Conservation (phyloP, 2,113 vertebrate species). For the Syrmaticus mikado region DNA sequence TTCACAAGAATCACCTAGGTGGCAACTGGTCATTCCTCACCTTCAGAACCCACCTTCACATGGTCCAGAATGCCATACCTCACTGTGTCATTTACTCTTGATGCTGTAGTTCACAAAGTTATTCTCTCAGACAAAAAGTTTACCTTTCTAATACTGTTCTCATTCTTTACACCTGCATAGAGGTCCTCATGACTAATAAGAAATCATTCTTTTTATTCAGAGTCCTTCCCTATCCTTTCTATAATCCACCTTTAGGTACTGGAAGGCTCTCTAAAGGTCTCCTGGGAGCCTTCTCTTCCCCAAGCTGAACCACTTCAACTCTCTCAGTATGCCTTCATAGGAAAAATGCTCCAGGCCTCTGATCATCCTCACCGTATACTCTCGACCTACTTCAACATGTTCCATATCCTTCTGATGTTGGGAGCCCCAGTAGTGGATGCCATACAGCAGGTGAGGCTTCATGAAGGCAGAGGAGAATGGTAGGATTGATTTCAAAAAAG, state of each 20-base stretch:
- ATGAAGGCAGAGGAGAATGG: background rate
- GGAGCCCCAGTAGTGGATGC: background rate
- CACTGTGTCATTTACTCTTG: background rate
- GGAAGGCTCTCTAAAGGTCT: background rate
- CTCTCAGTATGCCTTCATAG: background rate
- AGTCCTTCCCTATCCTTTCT: background rate
- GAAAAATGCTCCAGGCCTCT: background rate
- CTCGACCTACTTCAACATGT: background rate
- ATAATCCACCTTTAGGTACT: background rate
- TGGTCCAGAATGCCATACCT: background rate
- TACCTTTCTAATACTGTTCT: background rate
- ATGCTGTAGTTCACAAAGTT: background rate
- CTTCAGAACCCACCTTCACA: background rate
- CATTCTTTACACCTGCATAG: background rate
- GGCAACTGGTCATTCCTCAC: background rate
- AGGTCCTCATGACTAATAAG: background rate
- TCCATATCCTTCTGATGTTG: background rate
- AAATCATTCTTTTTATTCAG: background rate
- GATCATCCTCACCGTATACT: background rate
- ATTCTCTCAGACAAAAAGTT: background rate
- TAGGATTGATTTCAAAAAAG: too few species aligned
- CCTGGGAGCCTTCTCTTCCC: background rate
- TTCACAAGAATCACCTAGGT: background rate
- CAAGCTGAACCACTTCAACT: background rate
- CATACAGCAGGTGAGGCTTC: background rate